These are phyloP conservation scores for Frankliniella fusca DNA, from an alignment of 2,888 invertebrate species.

Conservation along the genomic window DNA sequence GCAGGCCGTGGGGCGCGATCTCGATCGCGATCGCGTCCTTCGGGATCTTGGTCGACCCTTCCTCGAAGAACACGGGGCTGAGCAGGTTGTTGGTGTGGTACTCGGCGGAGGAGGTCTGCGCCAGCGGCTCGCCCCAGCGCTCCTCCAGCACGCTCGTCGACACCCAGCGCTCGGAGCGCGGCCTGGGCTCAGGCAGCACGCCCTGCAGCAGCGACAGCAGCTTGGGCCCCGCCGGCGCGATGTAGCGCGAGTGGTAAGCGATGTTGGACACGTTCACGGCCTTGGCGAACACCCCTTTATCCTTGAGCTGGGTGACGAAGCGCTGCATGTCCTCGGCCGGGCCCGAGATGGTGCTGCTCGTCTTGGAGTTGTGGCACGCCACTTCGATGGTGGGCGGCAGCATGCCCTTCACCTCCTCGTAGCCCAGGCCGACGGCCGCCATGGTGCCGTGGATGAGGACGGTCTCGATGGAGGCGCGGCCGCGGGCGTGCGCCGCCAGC, in stretches of 20 bases:
- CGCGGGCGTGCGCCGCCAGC: constrained; percentile 58
- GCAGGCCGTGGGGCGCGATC: constrained; percentile 83
- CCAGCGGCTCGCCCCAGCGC: constrained; percentile 56
- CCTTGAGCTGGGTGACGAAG: constrained; percentile 55
- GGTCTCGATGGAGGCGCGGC: constrained; percentile 48
- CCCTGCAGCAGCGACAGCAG: constrained; percentile 48
- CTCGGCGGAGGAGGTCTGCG: constrained; percentile 57
- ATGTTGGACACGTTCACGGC: constrained; percentile 41
- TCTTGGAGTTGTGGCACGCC: constrained; percentile 75
- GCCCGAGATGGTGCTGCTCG: constrained; percentile 75
- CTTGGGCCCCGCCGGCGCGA: constrained; percentile 49
- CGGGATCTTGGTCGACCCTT: constrained; percentile 73
- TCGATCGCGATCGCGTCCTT: constrained; percentile 79
- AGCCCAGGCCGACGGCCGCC: constrained; percentile 52
- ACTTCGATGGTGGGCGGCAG: constrained; percentile 63
- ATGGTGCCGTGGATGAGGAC: constrained; percentile 49
- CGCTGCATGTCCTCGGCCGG: constrained; percentile 59
- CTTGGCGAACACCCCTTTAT: constrained; percentile 41
- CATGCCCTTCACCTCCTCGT: constrained; percentile 36
- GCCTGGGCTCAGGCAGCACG: constrained; percentile 46
- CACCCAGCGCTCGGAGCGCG: constrained; percentile 52
- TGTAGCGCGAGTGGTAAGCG: constrained; percentile 43
- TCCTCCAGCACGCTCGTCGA: constrained; percentile 50
- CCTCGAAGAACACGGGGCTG: constrained; percentile 73
- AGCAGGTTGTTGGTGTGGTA: constrained; percentile 65